phyloP scores from a whole-genome alignment of 2,113 vertebrate species.

The Cairina moschata region DNA sequence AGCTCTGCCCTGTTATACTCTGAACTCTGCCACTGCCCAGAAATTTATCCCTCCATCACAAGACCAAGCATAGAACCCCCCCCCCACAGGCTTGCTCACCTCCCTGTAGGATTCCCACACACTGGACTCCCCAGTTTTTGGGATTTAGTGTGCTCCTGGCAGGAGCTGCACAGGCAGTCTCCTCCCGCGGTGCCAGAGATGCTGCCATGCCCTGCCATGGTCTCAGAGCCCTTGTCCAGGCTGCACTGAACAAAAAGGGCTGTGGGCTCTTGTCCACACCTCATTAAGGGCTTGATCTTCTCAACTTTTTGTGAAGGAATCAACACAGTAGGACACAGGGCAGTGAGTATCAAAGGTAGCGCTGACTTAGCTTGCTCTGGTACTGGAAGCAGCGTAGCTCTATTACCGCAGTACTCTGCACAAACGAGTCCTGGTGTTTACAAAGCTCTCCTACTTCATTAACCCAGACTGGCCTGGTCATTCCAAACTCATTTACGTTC shows the following conservation, averaged over 20 bases:
- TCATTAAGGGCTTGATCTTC: not conserved
- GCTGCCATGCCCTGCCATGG: not conserved
- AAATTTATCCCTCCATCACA: not conserved
- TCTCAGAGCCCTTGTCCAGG: not conserved
- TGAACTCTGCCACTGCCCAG: not conserved
- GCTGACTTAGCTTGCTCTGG: not conserved
- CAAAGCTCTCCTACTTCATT: not conserved
- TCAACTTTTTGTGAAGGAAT: not conserved
- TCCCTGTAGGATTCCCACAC: not conserved
- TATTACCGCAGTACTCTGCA: not conserved
- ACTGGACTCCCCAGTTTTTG: accelerated
- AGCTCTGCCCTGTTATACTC: not conserved
- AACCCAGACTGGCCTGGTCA: not conserved
- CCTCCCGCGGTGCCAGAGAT: not conserved
- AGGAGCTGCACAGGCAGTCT: not conserved
- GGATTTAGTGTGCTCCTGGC: not conserved
- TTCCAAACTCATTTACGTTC: not conserved
- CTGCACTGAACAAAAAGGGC: not conserved
- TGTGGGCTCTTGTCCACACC: not conserved
- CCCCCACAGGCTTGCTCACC: not conserved
- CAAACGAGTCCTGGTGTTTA: not conserved
- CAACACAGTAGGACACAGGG: not conserved
- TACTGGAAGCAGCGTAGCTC: not conserved
- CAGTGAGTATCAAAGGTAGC: not conserved
- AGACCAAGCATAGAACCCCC: not conserved